Percentiles rank a stretch among this genome's conserved stretches.
These are phyloP conservation scores for Oopsacas minuta DNA, from an alignment of 37 sponge, comb jelly and placozoan genomes.

Conservation along the genomic window DNA sequence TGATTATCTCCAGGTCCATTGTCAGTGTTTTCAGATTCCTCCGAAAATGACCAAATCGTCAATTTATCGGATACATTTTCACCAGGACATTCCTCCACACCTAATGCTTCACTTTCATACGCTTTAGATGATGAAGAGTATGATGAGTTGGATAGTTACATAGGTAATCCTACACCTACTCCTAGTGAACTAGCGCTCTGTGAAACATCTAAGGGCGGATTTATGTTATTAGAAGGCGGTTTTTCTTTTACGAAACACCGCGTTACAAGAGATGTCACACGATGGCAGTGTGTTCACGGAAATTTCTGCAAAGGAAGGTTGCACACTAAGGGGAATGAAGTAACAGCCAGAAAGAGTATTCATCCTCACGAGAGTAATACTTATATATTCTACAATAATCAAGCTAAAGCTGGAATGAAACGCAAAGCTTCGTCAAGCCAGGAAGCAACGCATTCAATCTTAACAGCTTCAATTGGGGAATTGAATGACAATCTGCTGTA, in stretches of 20 bases:
- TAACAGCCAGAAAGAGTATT: slow-evolving; percentile 14
- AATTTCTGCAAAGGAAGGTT: slow-evolving; percentile 9
- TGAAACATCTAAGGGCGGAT: slow-evolving; percentile 19
- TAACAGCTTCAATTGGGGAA: slow-evolving; percentile 5
- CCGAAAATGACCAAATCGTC: slow-evolving; percentile 3
- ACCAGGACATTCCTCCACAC: slow-evolving; percentile 8
- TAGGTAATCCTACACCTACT: slow-evolving; percentile 19
- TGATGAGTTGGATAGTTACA: slow-evolving; percentile 17
- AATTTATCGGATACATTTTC: slow-evolving; percentile 5
- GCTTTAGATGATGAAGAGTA: background rate
- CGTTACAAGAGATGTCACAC: slow-evolving; percentile 10
- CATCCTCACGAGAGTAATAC: slow-evolving; percentile 10
- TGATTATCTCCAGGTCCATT: slow-evolving; percentile 19
- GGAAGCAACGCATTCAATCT: slow-evolving; percentile 19
- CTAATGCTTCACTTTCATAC: slow-evolving; percentile 9
- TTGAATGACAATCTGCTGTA: slow-evolving; percentile 19
- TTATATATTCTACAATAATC: background rate
- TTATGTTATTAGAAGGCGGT: background rate
- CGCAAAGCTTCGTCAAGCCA: background rate
- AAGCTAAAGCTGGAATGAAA: slow-evolving; percentile 18
- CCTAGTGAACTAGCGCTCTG: slow-evolving; percentile 15
- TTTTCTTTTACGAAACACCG: slow-evolving; percentile 15
- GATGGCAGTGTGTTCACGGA: slow-evolving; percentile 15
- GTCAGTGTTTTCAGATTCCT: slow-evolving; percentile 15
- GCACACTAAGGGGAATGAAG: slow-evolving; percentile 10